A percentile compares a stretch with the other conserved stretches of the same genome.
Evolutionary conservation across 2,888 invertebrate genomes (phyloP).

Genomic region (Hetaerina titia): DNA sequence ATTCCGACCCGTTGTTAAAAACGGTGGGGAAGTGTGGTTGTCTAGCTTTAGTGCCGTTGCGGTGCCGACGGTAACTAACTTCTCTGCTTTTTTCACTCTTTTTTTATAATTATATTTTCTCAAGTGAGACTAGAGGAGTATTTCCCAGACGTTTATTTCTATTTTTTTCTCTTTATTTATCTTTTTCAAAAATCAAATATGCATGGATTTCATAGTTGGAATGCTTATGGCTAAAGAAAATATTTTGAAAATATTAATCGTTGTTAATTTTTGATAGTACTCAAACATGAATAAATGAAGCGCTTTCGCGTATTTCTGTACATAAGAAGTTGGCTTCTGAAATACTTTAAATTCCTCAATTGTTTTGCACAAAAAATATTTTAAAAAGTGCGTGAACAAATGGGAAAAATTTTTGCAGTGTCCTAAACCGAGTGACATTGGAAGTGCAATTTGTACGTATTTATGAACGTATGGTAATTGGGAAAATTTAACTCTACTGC

Average conservation of each 20-base stretch:
- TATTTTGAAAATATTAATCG: neutral
- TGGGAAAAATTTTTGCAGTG: too few species aligned
- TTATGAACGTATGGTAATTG: too few species aligned
- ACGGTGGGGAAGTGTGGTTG: neutral
- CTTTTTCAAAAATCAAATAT: neutral
- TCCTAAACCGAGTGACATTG: too few species aligned
- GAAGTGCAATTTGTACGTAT: too few species aligned
- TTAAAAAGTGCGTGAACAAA: too few species aligned
- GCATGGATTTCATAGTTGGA: neutral
- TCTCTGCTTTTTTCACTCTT: conserved; percentile 28
- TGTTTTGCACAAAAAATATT: too few species aligned
- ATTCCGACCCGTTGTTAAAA: conserved; percentile 3
- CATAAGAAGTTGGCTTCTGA: too few species aligned
- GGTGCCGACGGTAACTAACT: conserved; percentile 25
- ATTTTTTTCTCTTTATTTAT: neutral
- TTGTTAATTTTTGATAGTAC: too few species aligned
- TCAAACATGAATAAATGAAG: neutral
- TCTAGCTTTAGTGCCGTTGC: conserved; percentile 22
- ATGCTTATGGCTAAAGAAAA: neutral
- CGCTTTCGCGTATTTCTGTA: too few species aligned
- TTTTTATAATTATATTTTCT: neutral
- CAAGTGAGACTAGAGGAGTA: neutral
- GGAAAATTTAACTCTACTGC: too few species aligned
- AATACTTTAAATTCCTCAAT: too few species aligned
- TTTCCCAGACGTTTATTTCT: neutral